Conservation (phyloP, 1,140 invertebrate species). For the Meloidogyne floridensis region DNA sequence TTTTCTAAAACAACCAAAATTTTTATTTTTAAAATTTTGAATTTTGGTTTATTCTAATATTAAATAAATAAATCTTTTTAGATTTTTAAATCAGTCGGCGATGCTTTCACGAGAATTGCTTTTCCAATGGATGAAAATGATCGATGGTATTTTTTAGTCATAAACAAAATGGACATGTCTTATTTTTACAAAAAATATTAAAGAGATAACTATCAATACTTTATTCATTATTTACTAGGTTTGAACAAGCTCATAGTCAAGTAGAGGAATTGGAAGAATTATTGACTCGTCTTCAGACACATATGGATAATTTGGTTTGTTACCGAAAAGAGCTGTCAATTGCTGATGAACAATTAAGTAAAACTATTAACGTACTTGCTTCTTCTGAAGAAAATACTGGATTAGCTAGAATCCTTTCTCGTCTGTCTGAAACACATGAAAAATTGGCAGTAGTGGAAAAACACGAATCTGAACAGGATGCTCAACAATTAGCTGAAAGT, state of each 20-base stretch:
- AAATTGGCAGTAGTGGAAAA: slow-evolving; percentile 83
- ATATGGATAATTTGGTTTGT: slow-evolving; percentile 80
- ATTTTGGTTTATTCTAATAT: too few relatives aligned
- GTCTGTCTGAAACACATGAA: slow-evolving; percentile 67
- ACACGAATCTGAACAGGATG: slow-evolving; percentile 91
- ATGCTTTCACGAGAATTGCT: slow-evolving; percentile 88
- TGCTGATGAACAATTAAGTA: slow-evolving; percentile 80
- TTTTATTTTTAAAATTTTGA: too few relatives aligned
- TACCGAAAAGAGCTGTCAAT: slow-evolving; percentile 83
- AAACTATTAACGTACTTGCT: slow-evolving; percentile 85
- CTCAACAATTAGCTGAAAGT: slow-evolving; percentile 79
- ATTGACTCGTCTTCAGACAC: slow-evolving; percentile 81
- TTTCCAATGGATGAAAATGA: slow-evolving; percentile 98
- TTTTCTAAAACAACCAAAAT: too few relatives aligned
- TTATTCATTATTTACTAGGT: slow-evolving; percentile 67
- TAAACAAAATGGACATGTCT: too few relatives aligned
- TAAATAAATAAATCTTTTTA: too few relatives aligned
- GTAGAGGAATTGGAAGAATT: slow-evolving; percentile 88
- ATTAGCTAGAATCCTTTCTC: slow-evolving; percentile 79
- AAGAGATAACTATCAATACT: too few relatives aligned
- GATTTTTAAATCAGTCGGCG: slow-evolving; percentile 92
- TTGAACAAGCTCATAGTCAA: slow-evolving; percentile 90
- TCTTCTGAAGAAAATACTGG: slow-evolving; percentile 92
- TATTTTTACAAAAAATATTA: too few relatives aligned
- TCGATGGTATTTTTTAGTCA: slow-evolving; percentile 76